Evolutionary conservation across 2,113 vertebrate genomes (phyloP), one percentile per base, ranked within the genome.

Genomic region (Lucifuga dentata): DNA sequence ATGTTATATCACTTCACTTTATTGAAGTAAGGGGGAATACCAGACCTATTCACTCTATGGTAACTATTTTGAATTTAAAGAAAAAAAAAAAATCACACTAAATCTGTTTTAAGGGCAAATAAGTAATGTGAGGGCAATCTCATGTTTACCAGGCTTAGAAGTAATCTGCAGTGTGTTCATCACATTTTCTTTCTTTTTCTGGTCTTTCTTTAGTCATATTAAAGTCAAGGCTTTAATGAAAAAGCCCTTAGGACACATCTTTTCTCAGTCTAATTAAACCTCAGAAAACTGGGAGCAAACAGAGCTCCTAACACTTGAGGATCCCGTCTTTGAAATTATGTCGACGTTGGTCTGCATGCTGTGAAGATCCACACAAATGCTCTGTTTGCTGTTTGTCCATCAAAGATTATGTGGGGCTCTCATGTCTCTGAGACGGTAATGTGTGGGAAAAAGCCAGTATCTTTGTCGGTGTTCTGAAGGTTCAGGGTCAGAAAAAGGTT

Each of bases 271-370:
- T 68, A 71, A 81, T 86, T 85, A 90, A 90, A 88, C 81, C 81
- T 82, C 86, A 74, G 70, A 84, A 57, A 69, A 81, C 81, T 93
- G 81, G 70, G 77, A 92, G 88, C 80, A 91, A 92, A 86, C 76
- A 76, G 50, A 89, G 48, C 65, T 89, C 87, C 80, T 70, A 91
- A 89, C 92, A 43, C 48, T 62, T n/a, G 11, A 55, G 90, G 90
- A 92, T 88, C 92, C 77, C 76, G 70, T 87, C 81, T 90, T 88
- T 88, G 89, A 89, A 88, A 88, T 85, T 85, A 92, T 85, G 86
- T 52, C 92, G 89, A 85, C 90, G 86, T 51, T 70, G 73, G 59
- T 91, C 88, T 89, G 46, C 55, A 84, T 78, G 75, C 74, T 73
- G 65, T 33, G 87, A 87, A 80, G 78, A 81, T 48, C 81, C 72